Base-by-base conservation (phyloP, 2,888 invertebrate genomes). In the Troglohyphantes excavatus region DNA sequence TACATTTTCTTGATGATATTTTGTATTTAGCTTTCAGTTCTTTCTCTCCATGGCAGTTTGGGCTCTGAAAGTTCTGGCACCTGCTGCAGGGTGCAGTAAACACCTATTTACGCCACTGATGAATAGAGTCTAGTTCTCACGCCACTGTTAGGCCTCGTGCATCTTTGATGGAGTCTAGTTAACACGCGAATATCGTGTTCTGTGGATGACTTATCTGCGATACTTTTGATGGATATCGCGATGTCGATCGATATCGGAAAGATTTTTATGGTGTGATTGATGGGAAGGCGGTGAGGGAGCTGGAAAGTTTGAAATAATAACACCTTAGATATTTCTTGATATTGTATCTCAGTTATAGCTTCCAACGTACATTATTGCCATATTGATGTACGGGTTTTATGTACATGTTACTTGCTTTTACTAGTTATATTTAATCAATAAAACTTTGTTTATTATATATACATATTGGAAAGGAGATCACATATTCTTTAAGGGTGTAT, bases 111-210 rank as follows among this genome's bases (percentile, higher is more conserved):
- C 59, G 70, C 61, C 13, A n/a, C 70, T 82, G 73, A 83, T 65
- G 83, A 83, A 73, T 65, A 17, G 43, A 19, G 23, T 23, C 29
- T 39, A 78, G 23, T 63, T 63, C 78, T 39, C 78, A 78, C 78
- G 78, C 63, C 78, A 78, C 59, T 29, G 29, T 65, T 78, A 23
- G 13, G 13, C 53, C 78, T 78, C 78, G 33, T 78, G 78, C 63
- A 65, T 78, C 26, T 78, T 78, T 78, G 61, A 78, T 78, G 43
- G 7, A 33, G 33, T 63, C 78, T n/a, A 63, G 78, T 78, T 78
- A 78, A 63, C 78, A 39, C 78, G 63, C 63, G 78, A 65, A 78
- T 78, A 21, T 65, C 78, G 65, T 78, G 78, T 65, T 65, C 63
- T 78, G 11, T 33, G 21, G 65, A 29, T 33, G 13, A 9, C 43